Evolutionary conservation across 2,888 invertebrate species (phyloP).

Genomic region (Melikaiella ostensackeni): DNA sequence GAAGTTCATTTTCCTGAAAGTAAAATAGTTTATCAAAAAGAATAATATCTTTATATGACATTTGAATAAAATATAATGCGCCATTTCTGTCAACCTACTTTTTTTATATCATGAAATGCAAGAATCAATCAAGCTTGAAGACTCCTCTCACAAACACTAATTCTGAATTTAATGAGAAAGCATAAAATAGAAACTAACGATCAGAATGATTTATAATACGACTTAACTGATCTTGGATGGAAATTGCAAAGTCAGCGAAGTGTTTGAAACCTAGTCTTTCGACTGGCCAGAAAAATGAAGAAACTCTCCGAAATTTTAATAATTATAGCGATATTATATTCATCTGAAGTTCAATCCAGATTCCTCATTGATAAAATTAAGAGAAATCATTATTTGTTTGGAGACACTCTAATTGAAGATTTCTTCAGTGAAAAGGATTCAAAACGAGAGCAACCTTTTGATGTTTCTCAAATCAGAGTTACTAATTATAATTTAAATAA

Average conservation of each 20-base stretch:
- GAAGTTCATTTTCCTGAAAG: no score
- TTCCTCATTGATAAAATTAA: not conserved
- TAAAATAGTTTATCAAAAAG: no score
- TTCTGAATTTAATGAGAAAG: conserved; percentile 1
- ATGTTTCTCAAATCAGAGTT: not conserved
- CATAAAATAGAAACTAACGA: not conserved
- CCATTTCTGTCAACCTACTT: not conserved
- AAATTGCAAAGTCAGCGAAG: not conserved
- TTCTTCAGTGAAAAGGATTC: not conserved
- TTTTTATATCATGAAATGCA: not conserved
- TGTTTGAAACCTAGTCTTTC: not conserved
- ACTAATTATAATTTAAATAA: not conserved
- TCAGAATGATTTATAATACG: not conserved
- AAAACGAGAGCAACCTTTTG: not conserved
- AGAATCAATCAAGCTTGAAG: not conserved
- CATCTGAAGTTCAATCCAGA: not conserved
- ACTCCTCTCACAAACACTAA: not conserved
- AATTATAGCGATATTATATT: not conserved
- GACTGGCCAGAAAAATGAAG: not conserved
- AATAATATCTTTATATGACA: not conserved
- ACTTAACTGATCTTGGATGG: not conserved
- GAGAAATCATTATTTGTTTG: no score
- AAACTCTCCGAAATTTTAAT: not conserved
- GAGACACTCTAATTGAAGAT: no score
- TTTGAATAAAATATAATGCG: no score